Conservation (phyloP, 1,140 invertebrate species). For the Mya arenaria region DNA sequence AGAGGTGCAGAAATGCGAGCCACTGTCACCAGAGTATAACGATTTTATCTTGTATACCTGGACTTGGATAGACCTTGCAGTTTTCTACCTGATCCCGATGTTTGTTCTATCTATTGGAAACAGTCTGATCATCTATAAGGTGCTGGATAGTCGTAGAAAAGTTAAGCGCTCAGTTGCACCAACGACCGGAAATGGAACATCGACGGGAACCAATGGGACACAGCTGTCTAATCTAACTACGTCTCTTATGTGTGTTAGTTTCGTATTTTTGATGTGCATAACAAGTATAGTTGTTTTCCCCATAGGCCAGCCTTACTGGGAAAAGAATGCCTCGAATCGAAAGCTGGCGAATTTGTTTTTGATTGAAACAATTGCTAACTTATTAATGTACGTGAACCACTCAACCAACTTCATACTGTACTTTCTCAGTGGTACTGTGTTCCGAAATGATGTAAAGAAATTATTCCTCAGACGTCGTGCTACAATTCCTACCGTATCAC, state of each 20-base stretch:
- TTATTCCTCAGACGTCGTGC: too few species aligned
- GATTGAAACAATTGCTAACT: background rate
- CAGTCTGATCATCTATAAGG: conserved; percentile 37
- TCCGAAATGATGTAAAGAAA: conserved; percentile 37
- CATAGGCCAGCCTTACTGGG: conserved; percentile 33
- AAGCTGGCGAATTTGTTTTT: conserved; percentile 34
- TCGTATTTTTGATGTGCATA: conserved; percentile 44
- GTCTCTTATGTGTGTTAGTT: conserved; percentile 23
- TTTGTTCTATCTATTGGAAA: conserved; percentile 36
- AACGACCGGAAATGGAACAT: background rate
- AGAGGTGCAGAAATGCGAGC: conserved; percentile 8
- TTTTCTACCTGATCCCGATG: conserved; percentile 39
- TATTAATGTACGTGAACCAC: conserved; percentile 48
- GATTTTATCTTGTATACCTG: conserved; percentile 17
- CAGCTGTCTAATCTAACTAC: conserved; percentile 30
- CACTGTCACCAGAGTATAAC: background rate
- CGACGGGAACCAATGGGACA: background rate
- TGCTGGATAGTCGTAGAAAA: conserved; percentile 3
- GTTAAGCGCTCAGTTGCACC: background rate
- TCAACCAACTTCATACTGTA: conserved; percentile 40
- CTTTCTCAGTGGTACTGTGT: conserved; percentile 39
- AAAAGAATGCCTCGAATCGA: background rate
- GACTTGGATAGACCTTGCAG: conserved; percentile 47
- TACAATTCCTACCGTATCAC: too few species aligned
- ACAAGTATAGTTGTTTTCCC: conserved; percentile 41